Evolutionary conservation across 2,797 vertebrate genomes (phyloP).

Genomic region (Chromis chromis): DNA sequence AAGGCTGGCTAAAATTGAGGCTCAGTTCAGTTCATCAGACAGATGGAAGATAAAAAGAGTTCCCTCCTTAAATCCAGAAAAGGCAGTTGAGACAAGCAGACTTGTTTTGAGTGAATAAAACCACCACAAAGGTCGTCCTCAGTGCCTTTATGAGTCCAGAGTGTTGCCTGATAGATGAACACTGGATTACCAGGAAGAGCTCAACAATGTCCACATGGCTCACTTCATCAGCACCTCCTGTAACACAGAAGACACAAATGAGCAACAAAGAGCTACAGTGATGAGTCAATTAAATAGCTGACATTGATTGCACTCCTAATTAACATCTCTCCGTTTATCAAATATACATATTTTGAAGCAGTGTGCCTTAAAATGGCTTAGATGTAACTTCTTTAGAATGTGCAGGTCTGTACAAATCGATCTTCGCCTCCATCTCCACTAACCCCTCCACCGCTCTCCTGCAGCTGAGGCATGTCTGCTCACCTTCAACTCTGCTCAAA

Average conservation of each 20-base stretch:
- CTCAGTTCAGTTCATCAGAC: conserved; percentile 79
- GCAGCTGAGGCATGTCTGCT: too few species aligned
- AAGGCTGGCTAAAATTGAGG: conserved; percentile 81
- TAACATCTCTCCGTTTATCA: too few species aligned
- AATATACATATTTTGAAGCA: too few species aligned
- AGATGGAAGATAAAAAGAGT: conserved; percentile 72
- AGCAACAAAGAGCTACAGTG: neutral
- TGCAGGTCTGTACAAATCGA: too few species aligned
- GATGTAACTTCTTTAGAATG: too few species aligned
- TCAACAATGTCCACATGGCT: conserved; percentile 69
- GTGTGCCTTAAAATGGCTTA: too few species aligned
- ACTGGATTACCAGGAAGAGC: conserved; percentile 36
- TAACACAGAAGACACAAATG: conserved; percentile 55
- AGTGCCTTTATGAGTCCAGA: conserved; percentile 61
- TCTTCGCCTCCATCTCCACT: too few species aligned
- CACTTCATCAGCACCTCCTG: conserved; percentile 90
- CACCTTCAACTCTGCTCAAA: too few species aligned
- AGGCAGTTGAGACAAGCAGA: conserved; percentile 71
- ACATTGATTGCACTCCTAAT: too few species aligned
- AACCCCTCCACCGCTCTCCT: too few species aligned
- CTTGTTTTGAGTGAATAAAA: conserved; percentile 58
- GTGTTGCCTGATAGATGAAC: conserved; percentile 56
- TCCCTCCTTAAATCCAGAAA: conserved; percentile 75
- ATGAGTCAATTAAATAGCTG: neutral
- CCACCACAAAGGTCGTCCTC: conserved; percentile 50